These are phyloP conservation scores for Drosophila pseudoobscura DNA, from an alignment of 1,140 invertebrate species.

Conservation along the genomic window DNA sequence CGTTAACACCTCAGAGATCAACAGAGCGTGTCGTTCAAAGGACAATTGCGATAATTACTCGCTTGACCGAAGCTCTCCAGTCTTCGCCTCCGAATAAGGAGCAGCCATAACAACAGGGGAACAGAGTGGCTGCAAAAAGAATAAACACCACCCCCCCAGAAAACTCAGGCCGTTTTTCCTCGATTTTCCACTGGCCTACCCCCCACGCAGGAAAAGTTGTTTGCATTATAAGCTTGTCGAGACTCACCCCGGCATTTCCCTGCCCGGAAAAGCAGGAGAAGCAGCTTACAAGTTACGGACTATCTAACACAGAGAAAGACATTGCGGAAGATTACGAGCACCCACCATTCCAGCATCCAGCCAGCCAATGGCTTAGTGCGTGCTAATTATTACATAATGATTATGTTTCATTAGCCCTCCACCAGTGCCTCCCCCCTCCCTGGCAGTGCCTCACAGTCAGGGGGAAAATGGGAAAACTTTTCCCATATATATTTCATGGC, in stretches of 20 bases:
- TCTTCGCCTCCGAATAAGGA: constrained; percentile 47
- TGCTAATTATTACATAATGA: constrained; percentile 79
- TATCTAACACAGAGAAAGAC: constrained; percentile 4
- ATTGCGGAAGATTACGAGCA: constrained; percentile 3
- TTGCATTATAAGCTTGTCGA: constrained; percentile 76
- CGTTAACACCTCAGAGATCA: constrained; percentile 58
- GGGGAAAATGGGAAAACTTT: constrained; percentile 59
- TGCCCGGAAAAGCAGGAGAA: constrained; percentile 8
- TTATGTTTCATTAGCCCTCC: constrained; percentile 69
- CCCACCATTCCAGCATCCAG: too few species aligned
- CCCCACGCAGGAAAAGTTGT: constrained; percentile 44
- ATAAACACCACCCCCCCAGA: constrained; percentile 19
- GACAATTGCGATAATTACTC: constrained; percentile 76
- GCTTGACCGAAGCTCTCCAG: constrained; percentile 46
- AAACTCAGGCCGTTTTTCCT: constrained; percentile 9
- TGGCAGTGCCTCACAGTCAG: not conserved
- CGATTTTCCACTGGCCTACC: constrained; percentile 7
- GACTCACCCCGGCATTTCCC: constrained; percentile 1
- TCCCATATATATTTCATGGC: constrained; percentile 43
- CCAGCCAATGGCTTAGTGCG: constrained; percentile 41
- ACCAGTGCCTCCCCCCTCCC: not conserved
- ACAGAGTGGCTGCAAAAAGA: constrained; percentile 6
- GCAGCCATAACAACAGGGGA: constrained; percentile 37
- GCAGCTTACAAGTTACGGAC: constrained; percentile 42
- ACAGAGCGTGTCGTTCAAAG: constrained; percentile 53